Conservation (phyloP, 2,888 invertebrate genomes). For the Danaus chrysippus region DNA sequence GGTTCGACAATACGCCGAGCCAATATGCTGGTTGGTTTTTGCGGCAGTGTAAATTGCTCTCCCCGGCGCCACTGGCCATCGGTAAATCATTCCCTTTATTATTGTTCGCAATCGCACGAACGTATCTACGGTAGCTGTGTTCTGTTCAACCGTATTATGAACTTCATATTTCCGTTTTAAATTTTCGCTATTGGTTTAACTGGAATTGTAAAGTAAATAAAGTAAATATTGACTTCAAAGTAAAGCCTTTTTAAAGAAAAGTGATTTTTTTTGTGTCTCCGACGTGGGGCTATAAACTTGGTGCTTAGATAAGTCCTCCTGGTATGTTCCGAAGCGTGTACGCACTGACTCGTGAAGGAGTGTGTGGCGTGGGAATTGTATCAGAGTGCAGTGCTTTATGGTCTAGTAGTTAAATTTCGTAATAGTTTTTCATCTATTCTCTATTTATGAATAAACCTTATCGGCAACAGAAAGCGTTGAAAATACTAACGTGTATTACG, state of each 20-base stretch:
- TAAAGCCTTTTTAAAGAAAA: too few relatives aligned
- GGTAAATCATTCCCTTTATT: slow-evolving; percentile 49
- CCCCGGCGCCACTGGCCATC: slow-evolving; percentile 50
- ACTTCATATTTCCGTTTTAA: slow-evolving; percentile 7
- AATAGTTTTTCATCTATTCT: slow-evolving; percentile 7
- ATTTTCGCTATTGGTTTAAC: too few relatives aligned
- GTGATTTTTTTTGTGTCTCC: too few relatives aligned
- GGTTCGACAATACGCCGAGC: slow-evolving; percentile 28
- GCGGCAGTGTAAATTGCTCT: slow-evolving; percentile 52
- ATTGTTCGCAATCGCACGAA: slow-evolving; percentile 20
- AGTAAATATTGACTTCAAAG: too few relatives aligned
- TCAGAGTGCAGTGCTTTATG: slow-evolving; percentile 34
- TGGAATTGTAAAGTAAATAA: too few relatives aligned
- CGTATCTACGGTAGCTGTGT: slow-evolving; percentile 12
- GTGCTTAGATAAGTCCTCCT: slow-evolving; percentile 19
- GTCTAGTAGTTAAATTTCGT: slow-evolving; percentile 24
- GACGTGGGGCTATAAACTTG: not conserved
- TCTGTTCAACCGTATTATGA: slow-evolving; percentile 13
- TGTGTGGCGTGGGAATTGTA: slow-evolving; percentile 72
- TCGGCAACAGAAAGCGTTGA: too few relatives aligned
- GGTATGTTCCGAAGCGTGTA: slow-evolving; percentile 52
- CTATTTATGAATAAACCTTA: not conserved
- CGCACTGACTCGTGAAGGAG: slow-evolving; percentile 65
- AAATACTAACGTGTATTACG: too few relatives aligned
- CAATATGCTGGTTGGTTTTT: slow-evolving; percentile 47